A percentile compares a stretch with the other conserved stretches of the same genome.
Conservation (phyloP, 2,888 invertebrate genomes). For the Noctua comes region DNA sequence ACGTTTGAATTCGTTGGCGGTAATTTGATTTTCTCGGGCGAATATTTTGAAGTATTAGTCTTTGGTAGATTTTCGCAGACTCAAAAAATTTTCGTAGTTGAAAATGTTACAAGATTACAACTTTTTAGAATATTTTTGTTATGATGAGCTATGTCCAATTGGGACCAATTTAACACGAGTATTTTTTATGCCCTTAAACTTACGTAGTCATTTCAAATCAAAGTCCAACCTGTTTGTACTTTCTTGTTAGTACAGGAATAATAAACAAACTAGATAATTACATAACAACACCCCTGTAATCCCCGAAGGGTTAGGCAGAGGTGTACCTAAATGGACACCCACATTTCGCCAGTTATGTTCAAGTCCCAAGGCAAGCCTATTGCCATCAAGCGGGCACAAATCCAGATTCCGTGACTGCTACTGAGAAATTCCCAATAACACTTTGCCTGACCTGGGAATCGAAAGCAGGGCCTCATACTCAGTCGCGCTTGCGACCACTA, state of each 20-base stretch:
- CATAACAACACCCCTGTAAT: not conserved
- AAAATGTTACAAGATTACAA: conserved; percentile 21
- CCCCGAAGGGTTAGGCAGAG: not conserved
- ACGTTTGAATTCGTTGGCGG: conserved; percentile 18
- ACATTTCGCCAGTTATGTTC: too few species aligned
- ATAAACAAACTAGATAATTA: not conserved
- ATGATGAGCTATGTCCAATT: conserved; percentile 8
- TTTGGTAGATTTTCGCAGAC: conserved; percentile 11
- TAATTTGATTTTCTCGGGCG: conserved; percentile 33
- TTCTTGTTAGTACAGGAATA: not conserved
- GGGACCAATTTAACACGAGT: not conserved
- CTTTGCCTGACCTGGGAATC: too few species aligned
- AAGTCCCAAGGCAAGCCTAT: too few species aligned
- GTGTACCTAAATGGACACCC: too few species aligned
- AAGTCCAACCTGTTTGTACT: not conserved
- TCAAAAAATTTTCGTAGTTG: conserved; percentile 8
- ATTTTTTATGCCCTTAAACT: not conserved
- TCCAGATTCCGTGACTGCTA: too few species aligned
- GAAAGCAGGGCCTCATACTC: too few species aligned
- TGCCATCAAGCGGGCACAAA: too few species aligned
- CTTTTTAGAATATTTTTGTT: conserved; percentile 23
- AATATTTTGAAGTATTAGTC: conserved; percentile 40
- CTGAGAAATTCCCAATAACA: too few species aligned
- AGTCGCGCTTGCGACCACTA: too few species aligned
- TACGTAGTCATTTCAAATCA: not conserved